phyloP scores from a whole-genome alignment of 2,797 vertebrate species.

The Lepidocolaptes lacrymiger region DNA sequence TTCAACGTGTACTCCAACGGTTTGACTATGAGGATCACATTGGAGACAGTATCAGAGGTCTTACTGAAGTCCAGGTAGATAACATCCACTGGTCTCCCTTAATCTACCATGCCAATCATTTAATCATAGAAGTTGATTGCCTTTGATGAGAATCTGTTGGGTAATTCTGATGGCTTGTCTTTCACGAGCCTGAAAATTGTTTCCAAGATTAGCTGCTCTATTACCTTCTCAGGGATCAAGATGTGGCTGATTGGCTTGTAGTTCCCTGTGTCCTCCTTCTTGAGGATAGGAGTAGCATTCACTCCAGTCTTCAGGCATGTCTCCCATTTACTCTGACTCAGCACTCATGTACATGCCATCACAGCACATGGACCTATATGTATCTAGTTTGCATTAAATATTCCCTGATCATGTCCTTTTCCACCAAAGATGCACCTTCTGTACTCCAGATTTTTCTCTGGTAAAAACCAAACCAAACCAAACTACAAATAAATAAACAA shows the following conservation, averaged over 20 bases:
- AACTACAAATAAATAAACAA: background rate
- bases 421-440: background rate
- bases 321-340: background rate
- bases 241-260: background rate
- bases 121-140: background rate
- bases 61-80: background rate
- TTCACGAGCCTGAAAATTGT: background rate
- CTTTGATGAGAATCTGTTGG: background rate
- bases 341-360: background rate
- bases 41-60: background rate
- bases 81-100: background rate
- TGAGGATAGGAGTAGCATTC: background rate
- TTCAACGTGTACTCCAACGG: background rate
- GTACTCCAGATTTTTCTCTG: background rate
- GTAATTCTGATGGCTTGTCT: background rate
- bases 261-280: background rate
- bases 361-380: rapidly evolving
- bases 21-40: background rate
- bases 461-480: background rate
- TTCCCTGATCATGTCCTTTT: background rate
- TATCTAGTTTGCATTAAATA: background rate
- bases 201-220: background rate
- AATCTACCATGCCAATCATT: background rate
- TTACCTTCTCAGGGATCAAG: background rate
- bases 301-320: background rate